phyloP scores from a whole-genome alignment of 2,113 vertebrate genomes.

The Cyphomyrus plagiostoma region DNA sequence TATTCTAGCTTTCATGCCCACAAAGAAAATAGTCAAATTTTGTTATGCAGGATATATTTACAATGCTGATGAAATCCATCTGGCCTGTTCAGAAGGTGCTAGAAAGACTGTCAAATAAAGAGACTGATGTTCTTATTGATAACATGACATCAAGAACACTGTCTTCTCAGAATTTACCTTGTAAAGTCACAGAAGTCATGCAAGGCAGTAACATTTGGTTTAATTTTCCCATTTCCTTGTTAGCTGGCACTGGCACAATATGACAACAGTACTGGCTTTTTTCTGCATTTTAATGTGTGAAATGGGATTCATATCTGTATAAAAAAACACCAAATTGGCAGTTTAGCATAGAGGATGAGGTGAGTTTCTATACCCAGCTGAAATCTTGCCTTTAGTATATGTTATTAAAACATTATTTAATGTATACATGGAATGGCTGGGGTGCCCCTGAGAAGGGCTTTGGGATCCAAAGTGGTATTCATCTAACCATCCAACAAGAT shows the following conservation, averaged over 20 bases:
- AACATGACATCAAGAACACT: neutral
- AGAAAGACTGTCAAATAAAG: neutral
- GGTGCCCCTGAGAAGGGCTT: neutral
- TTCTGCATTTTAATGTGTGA: neutral
- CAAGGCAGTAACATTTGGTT: neutral
- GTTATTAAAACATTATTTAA: neutral
- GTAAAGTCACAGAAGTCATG: neutral
- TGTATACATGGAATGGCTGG: neutral
- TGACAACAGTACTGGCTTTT: neutral
- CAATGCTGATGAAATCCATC: neutral
- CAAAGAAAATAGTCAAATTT: neutral
- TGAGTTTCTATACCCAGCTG: neutral
- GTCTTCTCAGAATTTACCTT: neutral
- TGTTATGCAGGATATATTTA: neutral
- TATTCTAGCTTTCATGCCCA: too few relatives aligned
- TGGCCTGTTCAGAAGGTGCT: neutral
- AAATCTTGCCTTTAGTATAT: neutral
- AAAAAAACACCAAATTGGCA: neutral
- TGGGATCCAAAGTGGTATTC: neutral
- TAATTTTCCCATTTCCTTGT: neutral
- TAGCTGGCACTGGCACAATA: neutral
- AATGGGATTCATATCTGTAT: neutral
- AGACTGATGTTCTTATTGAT: neutral
- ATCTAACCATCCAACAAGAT: neutral
- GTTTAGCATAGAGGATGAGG: neutral